These are phyloP conservation scores for Danio aesculapii DNA, from an alignment of 2,797 vertebrate species.

Conservation along the genomic window DNA sequence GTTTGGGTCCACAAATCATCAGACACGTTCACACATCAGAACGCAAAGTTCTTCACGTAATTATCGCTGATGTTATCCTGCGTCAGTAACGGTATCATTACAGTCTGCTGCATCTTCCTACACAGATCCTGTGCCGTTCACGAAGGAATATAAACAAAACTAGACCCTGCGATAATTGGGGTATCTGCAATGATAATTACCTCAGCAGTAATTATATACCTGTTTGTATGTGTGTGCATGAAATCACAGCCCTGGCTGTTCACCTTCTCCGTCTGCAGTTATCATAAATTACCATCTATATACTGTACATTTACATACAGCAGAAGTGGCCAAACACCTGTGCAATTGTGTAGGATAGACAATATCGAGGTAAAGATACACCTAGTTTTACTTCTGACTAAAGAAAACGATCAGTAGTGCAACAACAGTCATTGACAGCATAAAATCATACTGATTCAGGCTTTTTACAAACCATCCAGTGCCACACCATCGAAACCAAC, in stretches of 20 bases:
- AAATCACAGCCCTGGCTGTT: constrained; percentile 36
- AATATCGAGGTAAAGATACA: constrained; percentile 34
- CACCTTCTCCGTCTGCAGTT: constrained; percentile 42
- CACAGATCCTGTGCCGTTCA: neutral
- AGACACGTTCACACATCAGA: constrained; percentile 31
- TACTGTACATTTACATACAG: neutral
- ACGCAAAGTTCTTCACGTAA: constrained; percentile 24
- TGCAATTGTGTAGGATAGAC: constrained; percentile 29
- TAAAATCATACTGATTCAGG: too few relatives aligned
- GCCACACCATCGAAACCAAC: neutral
- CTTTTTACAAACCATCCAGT: too few relatives aligned
- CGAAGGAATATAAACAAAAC: constrained; percentile 36
- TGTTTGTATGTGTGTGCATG: constrained; percentile 20
- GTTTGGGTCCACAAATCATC: constrained; percentile 37
- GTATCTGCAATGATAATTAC: constrained; percentile 24
- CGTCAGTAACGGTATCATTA: constrained; percentile 19
- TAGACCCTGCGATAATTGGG: neutral
- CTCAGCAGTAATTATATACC: neutral
- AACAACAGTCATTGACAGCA: neutral
- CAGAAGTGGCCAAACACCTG: constrained; percentile 14
- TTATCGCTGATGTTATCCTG: constrained; percentile 16
- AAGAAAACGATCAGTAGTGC: constrained; percentile 35
- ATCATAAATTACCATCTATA: constrained; percentile 46
- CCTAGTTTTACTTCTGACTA: constrained; percentile 35
- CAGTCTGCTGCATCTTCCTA: constrained; percentile 6